Percentiles rank a stretch among this genome's conserved stretches.
phyloP scores from a whole-genome alignment of 2,113 vertebrate species.

The Dipodomys merriami region DNA sequence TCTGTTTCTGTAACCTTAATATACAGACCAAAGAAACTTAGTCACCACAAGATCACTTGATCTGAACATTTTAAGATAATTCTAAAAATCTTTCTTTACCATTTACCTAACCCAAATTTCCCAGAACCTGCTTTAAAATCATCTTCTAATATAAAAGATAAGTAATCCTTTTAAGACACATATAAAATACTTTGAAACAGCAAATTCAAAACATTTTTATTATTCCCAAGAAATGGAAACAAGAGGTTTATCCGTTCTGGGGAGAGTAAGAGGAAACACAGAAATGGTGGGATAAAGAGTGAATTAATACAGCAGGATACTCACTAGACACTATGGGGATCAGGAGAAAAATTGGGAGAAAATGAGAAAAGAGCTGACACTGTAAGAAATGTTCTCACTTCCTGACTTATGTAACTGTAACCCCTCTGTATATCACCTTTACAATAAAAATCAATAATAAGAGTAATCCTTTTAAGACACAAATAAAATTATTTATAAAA shows the following conservation, averaged over 20 bases:
- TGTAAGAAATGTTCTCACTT: too few species aligned
- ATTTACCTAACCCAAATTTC: not conserved
- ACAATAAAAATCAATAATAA: too few species aligned
- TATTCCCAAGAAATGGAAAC: not conserved
- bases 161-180: not conserved
- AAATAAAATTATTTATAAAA: conserved; percentile 31
- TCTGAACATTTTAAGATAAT: conserved; percentile 51
- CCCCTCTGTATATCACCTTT: too few species aligned
- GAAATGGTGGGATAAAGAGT: too few species aligned
- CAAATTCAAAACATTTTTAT: conserved; percentile 1
- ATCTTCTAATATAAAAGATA: conserved; percentile 28
- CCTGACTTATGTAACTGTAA: too few species aligned
- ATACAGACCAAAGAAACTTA: conserved; percentile 63
- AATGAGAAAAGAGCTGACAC: too few species aligned
- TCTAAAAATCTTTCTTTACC: conserved; percentile 40
- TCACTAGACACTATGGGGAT: too few species aligned
- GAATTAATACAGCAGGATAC: too few species aligned
- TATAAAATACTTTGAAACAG: conserved; percentile 16
- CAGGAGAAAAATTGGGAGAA: too few species aligned
- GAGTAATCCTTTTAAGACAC: not conserved
- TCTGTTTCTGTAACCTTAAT: conserved; percentile 78
- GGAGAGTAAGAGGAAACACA: too few species aligned
- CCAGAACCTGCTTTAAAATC: not conserved
- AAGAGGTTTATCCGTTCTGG: too few species aligned
- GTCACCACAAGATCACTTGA: conserved; percentile 57